Conservation (phyloP, 2,797 vertebrate species). For the Pteropus rufus region DNA sequence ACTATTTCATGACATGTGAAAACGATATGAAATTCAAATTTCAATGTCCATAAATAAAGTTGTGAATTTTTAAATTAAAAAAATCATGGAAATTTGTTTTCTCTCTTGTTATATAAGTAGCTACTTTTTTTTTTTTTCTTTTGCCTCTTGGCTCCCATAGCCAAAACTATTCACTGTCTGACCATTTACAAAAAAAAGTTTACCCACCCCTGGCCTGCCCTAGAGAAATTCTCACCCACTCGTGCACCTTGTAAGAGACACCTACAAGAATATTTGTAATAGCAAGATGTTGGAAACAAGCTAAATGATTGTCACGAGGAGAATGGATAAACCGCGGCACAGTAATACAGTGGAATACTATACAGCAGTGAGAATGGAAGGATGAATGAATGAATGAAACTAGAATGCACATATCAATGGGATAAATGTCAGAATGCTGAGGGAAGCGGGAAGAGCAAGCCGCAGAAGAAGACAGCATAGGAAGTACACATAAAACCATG, state of each 20-base stretch:
- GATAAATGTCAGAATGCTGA: neutral
- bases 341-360: neutral
- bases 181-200: neutral
- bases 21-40: neutral
- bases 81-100: neutral
- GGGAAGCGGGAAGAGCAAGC: neutral
- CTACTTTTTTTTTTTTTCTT: neutral
- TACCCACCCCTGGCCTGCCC: neutral
- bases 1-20: neutral
- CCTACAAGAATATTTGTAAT: neutral
- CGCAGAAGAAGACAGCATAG: fast-evolving
- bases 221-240: neutral
- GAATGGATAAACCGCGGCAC: neutral
- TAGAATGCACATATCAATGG: neutral
- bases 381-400: neutral
- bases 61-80: neutral
- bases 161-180: neutral
- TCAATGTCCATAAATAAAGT: neutral
- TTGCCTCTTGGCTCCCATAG: neutral
- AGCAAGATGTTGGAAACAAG: neutral
- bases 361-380: neutral
- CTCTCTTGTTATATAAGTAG: neutral
- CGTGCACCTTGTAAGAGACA: neutral
- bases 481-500: neutral
- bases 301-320: neutral